Base-by-base conservation (phyloP, 2,113 vertebrate genomes). In the Halcyon malimbica region DNA sequence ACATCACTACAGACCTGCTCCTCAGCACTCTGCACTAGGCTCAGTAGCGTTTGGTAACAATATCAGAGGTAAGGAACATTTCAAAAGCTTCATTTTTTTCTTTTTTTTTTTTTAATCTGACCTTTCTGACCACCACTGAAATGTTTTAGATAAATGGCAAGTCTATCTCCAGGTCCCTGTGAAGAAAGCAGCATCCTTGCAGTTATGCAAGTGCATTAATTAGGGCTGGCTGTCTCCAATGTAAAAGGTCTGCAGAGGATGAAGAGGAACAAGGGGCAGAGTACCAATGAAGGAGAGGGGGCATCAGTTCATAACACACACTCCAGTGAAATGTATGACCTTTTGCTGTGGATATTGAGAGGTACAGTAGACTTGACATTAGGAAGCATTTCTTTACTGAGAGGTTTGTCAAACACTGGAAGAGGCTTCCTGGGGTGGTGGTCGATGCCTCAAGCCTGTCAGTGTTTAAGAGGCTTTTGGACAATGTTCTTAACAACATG, bases 221-320 rank as follows among this genome's bases (percentile, higher is more conserved):
- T 48, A 75, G n/a, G 17, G 31, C 31, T 54, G 54, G 10, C n/a
- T 69, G 25, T 39, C n/a, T 63, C 46, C 31, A 39, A 62, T 54
- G 35, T 6, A 11, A 67, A 68, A 77, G 71, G 28, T 83, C 68
- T 86, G 31, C 11, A 50, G 54, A 42, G 42, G 68, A 42, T 4
- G 18, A 9, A 48, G 50, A 77, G n/a, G n/a, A 83, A 16, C 0
- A 16, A 81, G 60, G 20, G 17, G n/a, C 51, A 71, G 62, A 63
- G n/a, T 8, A 5, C 7, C 2, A 3, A 11, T 33, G 57, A 37
- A 51, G 39, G 24, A 69, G 23, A 57, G 29, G 24, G 35, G 70
- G 42, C 46, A 33, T 2, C 0, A 0, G 18, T 37, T 75, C 54
- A 33, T 18, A 39, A 29, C 33, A 82, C 9, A 29, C 2, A 5